Percentiles rank a stretch among this genome's conserved stretches.
Conservation (phyloP, 2,797 vertebrate genomes). For the Acrossocheilus wenchowensis region DNA sequence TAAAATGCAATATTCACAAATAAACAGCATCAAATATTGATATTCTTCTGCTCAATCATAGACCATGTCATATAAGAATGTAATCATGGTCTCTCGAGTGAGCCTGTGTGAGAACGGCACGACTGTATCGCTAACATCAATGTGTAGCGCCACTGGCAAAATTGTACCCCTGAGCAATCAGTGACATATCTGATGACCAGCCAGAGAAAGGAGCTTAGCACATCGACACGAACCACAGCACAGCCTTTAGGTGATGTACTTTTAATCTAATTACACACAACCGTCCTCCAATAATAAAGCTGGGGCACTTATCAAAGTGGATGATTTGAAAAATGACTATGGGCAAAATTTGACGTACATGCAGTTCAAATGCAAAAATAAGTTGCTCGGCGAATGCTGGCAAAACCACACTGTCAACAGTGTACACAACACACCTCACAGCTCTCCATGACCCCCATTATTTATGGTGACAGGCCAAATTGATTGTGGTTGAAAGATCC, state of each 20-base stretch:
- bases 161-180: slow-evolving; percentile 23
- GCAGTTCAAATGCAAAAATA: slow-evolving; percentile 59
- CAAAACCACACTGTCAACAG: slow-evolving; percentile 70
- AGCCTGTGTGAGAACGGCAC: neutral
- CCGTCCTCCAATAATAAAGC: slow-evolving; percentile 45
- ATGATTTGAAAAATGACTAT: slow-evolving; percentile 52
- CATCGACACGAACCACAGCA: slow-evolving; percentile 27
- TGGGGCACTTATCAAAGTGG: slow-evolving; percentile 6
- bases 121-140: slow-evolving; percentile 36
- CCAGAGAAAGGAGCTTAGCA: slow-evolving; percentile 39
- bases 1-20: slow-evolving; percentile 17
- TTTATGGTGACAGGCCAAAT: slow-evolving; percentile 79
- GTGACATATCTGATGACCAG: slow-evolving; percentile 50
- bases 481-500: slow-evolving; percentile 83
- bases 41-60: slow-evolving; percentile 1
- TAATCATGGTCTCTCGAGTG: neutral
- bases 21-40: slow-evolving; percentile 14
- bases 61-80: neutral
- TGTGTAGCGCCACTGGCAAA: slow-evolving; percentile 28
- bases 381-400: slow-evolving; percentile 44
- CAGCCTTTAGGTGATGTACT: slow-evolving; percentile 40
- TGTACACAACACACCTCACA: slow-evolving; percentile 55
- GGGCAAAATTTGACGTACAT: slow-evolving; percentile 63
- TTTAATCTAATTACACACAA: slow-evolving; percentile 52
- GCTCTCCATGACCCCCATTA: slow-evolving; percentile 76